Conservation (phyloP, 92 coral and sea anemone genomes). For the Palythoa grandiflora region DNA sequence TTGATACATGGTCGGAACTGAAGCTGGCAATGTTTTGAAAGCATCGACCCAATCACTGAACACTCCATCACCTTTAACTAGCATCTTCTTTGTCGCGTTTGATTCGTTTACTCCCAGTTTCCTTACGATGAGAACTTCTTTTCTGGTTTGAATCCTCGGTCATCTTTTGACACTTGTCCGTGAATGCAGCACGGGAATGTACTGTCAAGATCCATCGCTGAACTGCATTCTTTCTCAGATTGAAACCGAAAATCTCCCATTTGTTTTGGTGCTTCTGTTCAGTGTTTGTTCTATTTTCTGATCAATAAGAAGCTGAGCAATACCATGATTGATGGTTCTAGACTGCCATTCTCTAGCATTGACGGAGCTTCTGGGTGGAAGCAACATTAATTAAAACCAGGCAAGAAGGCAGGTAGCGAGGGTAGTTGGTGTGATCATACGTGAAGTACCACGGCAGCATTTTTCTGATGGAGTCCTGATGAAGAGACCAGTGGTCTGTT, state of each 20-base stretch:
- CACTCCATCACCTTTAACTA: slow-evolving; percentile 57
- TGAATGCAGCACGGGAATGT: background rate
- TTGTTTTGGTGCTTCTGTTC: background rate
- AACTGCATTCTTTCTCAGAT: slow-evolving; percentile 50
- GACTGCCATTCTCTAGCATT: slow-evolving; percentile 63
- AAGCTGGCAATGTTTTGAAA: slow-evolving; percentile 60
- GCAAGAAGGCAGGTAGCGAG: slow-evolving; percentile 66
- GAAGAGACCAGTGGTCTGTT: slow-evolving; percentile 57
- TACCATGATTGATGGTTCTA: slow-evolving; percentile 63
- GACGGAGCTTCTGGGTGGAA: slow-evolving; percentile 74
- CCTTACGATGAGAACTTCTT: background rate
- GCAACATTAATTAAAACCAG: slow-evolving; percentile 57
- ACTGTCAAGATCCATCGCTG: slow-evolving; percentile 68
- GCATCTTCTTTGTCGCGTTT: background rate
- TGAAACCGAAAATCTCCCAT: background rate
- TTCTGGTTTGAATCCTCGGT: background rate
- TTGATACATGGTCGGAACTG: slow-evolving; percentile 64
- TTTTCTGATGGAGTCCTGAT: slow-evolving; percentile 39
- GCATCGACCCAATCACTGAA: slow-evolving; percentile 67
- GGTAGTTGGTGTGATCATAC: slow-evolving; percentile 60
- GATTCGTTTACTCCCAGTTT: background rate
- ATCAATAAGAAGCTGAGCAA: slow-evolving; percentile 68
- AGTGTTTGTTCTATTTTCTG: slow-evolving; percentile 74
- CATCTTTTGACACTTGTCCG: background rate
- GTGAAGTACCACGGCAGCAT: slow-evolving; percentile 59